A percentile compares a stretch with the other conserved stretches of the same genome.
Evolutionary conservation across 1,140 invertebrate genomes (phyloP).

Genomic region (Neuroterus valhalla): DNA sequence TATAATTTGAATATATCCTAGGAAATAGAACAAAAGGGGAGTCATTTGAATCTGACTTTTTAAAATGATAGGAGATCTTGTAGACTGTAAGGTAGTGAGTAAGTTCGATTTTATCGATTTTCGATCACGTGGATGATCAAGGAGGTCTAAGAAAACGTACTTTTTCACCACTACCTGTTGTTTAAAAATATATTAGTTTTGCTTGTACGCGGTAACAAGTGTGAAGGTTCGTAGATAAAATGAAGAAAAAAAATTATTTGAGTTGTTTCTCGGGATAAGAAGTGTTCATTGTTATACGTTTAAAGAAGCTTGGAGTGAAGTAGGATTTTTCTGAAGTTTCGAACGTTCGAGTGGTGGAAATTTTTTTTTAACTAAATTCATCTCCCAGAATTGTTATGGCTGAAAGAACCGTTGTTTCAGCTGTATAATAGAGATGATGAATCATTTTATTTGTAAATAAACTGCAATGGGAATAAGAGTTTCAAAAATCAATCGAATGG

Average conservation of each 20-base stretch:
- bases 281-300: constrained; percentile 21
- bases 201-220: constrained; percentile 3
- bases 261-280: constrained; percentile 1
- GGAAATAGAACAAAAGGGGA: constrained; percentile 52
- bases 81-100: constrained; percentile 46
- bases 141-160: constrained; percentile 16
- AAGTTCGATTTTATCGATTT: constrained; percentile 41
- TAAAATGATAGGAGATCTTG: constrained; percentile 36
- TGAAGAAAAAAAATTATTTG: neutral
- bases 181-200: constrained; percentile 31
- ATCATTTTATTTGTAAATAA: no score
- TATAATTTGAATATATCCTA: constrained; percentile 66
- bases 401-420: no score
- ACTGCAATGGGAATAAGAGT: no score
- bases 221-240: constrained; percentile 24
- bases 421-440: no score
- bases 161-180: constrained; percentile 32
- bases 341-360: no score
- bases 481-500: no score
- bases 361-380: no score
- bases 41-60: constrained; percentile 42
- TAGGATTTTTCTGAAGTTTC: no score
- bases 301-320: neutral
- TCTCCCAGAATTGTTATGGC: no score
- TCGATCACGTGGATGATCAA: constrained; percentile 12